A percentile compares a stretch with the other conserved stretches of the same genome.
These are phyloP conservation scores for Aythya baeri DNA, from an alignment of 2,113 vertebrate species.

Conservation along the genomic window DNA sequence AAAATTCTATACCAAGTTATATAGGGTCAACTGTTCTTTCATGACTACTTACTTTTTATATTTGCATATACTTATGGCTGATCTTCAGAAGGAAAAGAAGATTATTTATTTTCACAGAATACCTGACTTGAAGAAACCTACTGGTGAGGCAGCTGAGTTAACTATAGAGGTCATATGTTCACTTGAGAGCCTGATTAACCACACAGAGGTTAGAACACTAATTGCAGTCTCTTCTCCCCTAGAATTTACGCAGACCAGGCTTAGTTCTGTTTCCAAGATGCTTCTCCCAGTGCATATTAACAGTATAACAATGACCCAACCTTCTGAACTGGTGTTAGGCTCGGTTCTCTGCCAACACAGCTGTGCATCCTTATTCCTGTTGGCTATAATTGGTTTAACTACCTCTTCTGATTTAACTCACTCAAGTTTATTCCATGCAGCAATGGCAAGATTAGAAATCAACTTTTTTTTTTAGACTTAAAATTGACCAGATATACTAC, in stretches of 20 bases:
- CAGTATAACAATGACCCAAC: not conserved
- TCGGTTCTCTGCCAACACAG: not conserved
- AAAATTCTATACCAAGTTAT: not conserved
- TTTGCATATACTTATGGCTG: not conserved
- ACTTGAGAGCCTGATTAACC: not conserved
- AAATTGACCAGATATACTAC: not conserved
- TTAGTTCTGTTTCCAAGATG: not conserved
- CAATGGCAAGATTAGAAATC: not conserved
- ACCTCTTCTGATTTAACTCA: not conserved
- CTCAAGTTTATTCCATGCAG: not conserved
- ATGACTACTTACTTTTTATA: not conserved
- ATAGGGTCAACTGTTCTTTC: not conserved
- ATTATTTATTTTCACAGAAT: not conserved
- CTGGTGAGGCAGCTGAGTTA: not conserved
- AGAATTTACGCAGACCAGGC: not conserved
- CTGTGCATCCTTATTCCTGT: not conserved
- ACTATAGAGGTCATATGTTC: not conserved
- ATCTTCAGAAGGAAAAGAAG: not conserved
- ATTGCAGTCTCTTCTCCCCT: not conserved
- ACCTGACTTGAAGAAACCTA: not conserved
- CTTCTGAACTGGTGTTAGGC: not conserved
- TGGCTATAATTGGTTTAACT: not conserved
- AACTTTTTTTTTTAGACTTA: not conserved
- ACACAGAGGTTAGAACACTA: not conserved
- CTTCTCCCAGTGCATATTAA: not conserved